These are phyloP conservation scores for Andrena dorsata DNA, from an alignment of 2,888 invertebrate genomes.

Conservation along the genomic window DNA sequence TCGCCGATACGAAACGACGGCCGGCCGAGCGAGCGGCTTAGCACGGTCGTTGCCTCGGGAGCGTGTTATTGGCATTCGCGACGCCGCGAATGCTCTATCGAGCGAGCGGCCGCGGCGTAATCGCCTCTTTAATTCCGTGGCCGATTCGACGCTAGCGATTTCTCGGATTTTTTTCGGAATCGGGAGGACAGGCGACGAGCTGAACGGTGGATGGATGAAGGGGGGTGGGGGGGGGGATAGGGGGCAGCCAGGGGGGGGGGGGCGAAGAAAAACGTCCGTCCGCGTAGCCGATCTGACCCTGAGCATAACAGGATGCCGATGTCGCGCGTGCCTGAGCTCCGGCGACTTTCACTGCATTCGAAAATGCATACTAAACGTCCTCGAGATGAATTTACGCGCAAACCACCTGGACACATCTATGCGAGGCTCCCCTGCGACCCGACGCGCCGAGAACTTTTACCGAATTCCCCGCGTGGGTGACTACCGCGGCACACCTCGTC, in stretches of 20 bases:
- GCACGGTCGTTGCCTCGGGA: constrained; percentile 7
- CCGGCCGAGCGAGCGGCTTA: constrained; percentile 11
- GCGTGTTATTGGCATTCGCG: constrained; percentile 30
- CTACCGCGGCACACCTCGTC: no score
- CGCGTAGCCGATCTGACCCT: constrained; percentile 60
- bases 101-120: neutral
- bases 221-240: no score
- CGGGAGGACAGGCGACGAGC: neutral
- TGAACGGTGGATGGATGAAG: neutral
- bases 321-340: constrained; percentile 46
- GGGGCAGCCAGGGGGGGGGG: neutral
- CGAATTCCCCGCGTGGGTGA: no score
- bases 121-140: constrained; percentile 2
- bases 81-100: constrained; percentile 5
- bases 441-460: neutral
- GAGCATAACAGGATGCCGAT: constrained; percentile 64
- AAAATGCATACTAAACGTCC: constrained; percentile 62
- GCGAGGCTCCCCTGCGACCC: neutral
- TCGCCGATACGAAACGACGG: constrained; percentile 29
- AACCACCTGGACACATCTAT: constrained; percentile 11
- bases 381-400: constrained; percentile 57
- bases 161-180: constrained; percentile 10
- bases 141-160: constrained; percentile 6
- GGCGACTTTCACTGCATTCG: constrained; percentile 66
- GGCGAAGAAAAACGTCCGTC: constrained; percentile 11